Conservation (phyloP, 1,140 invertebrate species). For the Meteorus sp. region DNA sequence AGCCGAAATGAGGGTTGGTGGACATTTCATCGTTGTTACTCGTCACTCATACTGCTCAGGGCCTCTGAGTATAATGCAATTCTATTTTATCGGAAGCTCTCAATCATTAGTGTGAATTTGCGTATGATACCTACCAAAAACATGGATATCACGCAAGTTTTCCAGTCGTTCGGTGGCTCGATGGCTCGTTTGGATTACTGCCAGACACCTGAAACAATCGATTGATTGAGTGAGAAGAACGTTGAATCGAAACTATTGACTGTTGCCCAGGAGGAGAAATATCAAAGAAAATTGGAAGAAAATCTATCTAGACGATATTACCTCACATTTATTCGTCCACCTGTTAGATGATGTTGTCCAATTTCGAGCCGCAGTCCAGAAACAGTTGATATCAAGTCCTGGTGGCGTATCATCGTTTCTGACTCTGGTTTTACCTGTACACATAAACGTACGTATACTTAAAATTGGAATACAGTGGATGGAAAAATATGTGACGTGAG, state of each 20-base stretch:
- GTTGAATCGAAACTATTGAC: neutral
- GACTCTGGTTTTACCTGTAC: conserved; percentile 48
- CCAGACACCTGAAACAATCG: conserved; percentile 40
- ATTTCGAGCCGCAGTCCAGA: conserved; percentile 53
- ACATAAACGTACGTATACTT: conserved; percentile 17
- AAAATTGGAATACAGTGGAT: too few species aligned
- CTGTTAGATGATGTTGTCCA: conserved; percentile 48
- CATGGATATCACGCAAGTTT: conserved; percentile 42
- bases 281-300: too few species aligned
- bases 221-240: neutral
- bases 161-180: conserved; percentile 32
- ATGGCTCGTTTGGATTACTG: conserved; percentile 38
- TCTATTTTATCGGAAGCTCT: neutral
- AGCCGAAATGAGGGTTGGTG: too few species aligned
- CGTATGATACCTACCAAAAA: conserved; percentile 46
- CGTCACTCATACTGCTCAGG: too few species aligned
- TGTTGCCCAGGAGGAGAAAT: neutral
- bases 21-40: too few species aligned
- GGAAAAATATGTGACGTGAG: too few species aligned
- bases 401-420: conserved; percentile 38
- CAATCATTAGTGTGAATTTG: neutral
- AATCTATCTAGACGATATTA: too few species aligned
- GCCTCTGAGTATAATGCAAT: neutral
- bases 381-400: conserved; percentile 45
- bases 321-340: conserved; percentile 54